Conservation (phyloP, 2,797 vertebrate species). For the Acridotheres tristis region DNA sequence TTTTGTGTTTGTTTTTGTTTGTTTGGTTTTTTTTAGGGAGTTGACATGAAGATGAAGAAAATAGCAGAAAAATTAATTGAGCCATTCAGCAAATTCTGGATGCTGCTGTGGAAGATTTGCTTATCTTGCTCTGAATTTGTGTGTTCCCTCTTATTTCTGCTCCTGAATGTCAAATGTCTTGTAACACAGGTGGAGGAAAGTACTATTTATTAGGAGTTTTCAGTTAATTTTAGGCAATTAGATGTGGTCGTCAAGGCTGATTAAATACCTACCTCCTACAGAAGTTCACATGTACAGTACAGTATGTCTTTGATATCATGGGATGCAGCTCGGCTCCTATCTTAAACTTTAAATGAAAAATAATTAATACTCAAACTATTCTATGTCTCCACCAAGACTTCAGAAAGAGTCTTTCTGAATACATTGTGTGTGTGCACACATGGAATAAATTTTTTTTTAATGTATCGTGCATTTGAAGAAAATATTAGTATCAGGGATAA, state of each 20-base stretch:
- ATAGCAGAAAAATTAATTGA: background rate
- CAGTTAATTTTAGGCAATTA: background rate
- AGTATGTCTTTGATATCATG: background rate
- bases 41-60: background rate
- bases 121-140: background rate
- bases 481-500: background rate
- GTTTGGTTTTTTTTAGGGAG: background rate
- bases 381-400: background rate
- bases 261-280: background rate
- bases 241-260: background rate
- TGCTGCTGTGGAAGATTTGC: background rate
- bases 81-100: background rate
- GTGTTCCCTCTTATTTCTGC: background rate
- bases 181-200: background rate
- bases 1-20: background rate
- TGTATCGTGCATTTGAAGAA: background rate
- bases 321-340: too few relatives aligned
- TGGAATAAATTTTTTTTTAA: background rate
- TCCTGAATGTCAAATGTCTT: background rate
- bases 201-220: background rate
- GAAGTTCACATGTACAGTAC: background rate
- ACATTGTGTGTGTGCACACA: rapidly evolving
- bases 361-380: background rate
- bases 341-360: background rate
- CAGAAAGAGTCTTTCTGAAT: background rate